A percentile compares a stretch with the other conserved stretches of the same genome.
Evolutionary conservation across 2,113 vertebrate species (phyloP).

Genomic region (Sorex fumeus): DNA sequence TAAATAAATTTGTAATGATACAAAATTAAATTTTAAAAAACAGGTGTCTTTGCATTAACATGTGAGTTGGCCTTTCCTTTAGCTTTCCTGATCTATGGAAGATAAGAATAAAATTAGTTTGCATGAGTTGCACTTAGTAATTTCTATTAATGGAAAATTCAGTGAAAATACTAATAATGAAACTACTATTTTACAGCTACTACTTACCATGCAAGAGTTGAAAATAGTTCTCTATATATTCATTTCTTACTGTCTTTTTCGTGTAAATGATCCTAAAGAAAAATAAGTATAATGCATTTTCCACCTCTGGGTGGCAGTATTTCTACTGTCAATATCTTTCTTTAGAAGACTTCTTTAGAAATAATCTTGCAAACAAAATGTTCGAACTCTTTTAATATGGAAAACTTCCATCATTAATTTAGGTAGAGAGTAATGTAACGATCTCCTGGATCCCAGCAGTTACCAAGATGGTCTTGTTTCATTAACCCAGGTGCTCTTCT

Average conservation of each 20-base stretch:
- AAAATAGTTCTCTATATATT: not conserved
- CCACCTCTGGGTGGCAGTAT: slow-evolving; percentile 67
- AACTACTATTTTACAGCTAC: slow-evolving; percentile 39
- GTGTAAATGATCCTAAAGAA: slow-evolving; percentile 31
- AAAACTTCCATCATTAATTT: not conserved
- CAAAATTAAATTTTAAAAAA: too few relatives aligned
- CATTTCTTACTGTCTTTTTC: not conserved
- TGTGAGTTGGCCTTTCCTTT: slow-evolving; percentile 1
- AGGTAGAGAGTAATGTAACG: not conserved
- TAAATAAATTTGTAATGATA: too few relatives aligned
- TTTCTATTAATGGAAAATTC: slow-evolving; percentile 4
- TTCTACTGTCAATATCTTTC: not conserved
- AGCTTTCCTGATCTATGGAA: not conserved
- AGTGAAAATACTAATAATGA: not conserved
- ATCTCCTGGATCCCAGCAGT: too few relatives aligned
- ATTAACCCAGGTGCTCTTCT: not conserved
- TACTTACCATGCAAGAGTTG: not conserved
- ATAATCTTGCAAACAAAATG: slow-evolving; percentile 11
- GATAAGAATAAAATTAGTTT: slow-evolving; percentile 2
- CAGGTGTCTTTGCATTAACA: not conserved
- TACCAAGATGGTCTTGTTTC: not conserved
- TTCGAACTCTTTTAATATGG: slow-evolving; percentile 12
- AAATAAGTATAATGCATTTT: slow-evolving; percentile 47
- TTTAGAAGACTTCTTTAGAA: slow-evolving; percentile 43
- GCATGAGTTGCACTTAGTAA: not conserved